phyloP scores from a whole-genome alignment of 2,797 vertebrate species.

The Pseudomugil gertrudae region DNA sequence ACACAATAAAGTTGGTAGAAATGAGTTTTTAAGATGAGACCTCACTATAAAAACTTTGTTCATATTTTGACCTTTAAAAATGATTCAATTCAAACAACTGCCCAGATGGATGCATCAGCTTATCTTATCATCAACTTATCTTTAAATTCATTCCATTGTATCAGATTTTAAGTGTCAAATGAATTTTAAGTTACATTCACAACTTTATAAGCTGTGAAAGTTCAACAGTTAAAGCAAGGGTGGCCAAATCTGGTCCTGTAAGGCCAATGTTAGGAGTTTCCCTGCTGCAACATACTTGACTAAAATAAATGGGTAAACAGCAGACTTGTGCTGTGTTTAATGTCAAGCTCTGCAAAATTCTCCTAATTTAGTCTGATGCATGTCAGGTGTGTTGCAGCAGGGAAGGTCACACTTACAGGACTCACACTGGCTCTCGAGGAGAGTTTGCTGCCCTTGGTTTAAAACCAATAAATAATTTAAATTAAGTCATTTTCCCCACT shows the following conservation, averaged over 20 bases:
- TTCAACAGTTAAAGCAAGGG: background rate
- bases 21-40: background rate
- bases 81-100: background rate
- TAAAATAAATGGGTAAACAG: no score
- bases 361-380: no score
- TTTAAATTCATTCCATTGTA: background rate
- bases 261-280: no score
- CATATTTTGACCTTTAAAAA: background rate
- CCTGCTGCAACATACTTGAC: no score
- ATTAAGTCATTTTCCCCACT: background rate
- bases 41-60: background rate
- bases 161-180: background rate
- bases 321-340: no score
- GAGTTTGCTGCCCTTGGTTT: background rate
- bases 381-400: no score
- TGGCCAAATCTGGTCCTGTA: no score
- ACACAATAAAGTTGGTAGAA: slow-evolving; percentile 4
- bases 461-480: background rate
- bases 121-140: background rate
- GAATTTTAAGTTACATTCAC: background rate
- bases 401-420: no score
- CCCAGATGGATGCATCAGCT: background rate
- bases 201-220: background rate
- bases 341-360: no score
- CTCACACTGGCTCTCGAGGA: no score